A percentile compares a stretch with the other conserved stretches of the same genome.
Evolutionary conservation across 1,140 invertebrate genomes (phyloP).

Genomic region (Calycopis cecrops): DNA sequence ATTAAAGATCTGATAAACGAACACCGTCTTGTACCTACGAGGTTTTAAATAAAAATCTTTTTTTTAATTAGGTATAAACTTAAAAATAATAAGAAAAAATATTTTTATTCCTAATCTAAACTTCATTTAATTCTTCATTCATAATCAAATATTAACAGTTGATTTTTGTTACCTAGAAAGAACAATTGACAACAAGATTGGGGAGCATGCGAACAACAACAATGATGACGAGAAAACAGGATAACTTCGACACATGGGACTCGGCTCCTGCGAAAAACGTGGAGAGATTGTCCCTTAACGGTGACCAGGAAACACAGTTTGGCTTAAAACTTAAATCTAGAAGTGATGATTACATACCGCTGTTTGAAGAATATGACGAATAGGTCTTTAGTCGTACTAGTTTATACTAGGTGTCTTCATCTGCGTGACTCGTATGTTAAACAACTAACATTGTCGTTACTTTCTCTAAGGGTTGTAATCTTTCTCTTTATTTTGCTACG

Average conservation of each 20-base stretch:
- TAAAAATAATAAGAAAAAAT: no score
- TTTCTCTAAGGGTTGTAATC: no score
- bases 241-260: constrained; percentile 36
- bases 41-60: no score
- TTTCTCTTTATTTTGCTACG: no score
- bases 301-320: constrained; percentile 45
- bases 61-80: no score
- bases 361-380: constrained; percentile 51
- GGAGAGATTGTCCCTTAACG: constrained; percentile 34
- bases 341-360: constrained; percentile 53
- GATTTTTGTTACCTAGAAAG: constrained; percentile 45
- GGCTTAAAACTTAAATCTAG: constrained; percentile 52
- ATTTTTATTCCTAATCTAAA: no score
- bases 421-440: background rate
- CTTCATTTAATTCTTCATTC: background rate
- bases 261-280: constrained; percentile 34
- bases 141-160: background rate
- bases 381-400: background rate
- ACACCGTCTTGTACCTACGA: no score
- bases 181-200: constrained; percentile 45
- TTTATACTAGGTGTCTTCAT: background rate
- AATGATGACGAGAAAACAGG: constrained; percentile 30
- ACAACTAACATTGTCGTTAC: background rate
- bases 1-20: no score
- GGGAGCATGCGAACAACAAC: constrained; percentile 29